Conservation (phyloP, 2,113 vertebrate genomes). For the Myotis yumanensis region DNA sequence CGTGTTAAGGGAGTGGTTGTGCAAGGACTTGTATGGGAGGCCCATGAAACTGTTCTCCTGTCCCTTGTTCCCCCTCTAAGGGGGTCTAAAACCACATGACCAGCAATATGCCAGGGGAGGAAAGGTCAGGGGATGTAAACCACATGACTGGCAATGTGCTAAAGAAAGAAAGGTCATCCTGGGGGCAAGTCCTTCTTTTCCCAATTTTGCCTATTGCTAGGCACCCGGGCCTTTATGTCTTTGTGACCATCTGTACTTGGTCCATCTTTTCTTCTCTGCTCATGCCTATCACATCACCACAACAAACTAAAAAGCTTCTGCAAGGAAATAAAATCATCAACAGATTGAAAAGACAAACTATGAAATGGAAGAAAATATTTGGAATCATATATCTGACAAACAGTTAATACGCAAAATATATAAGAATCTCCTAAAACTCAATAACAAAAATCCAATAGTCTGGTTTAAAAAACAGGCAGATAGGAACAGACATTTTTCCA, state of each 20-base stretch:
- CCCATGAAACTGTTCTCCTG: not conserved
- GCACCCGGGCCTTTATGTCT: not conserved
- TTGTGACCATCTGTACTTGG: not conserved
- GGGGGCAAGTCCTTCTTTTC: not conserved
- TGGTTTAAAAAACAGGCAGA: not conserved
- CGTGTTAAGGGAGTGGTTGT: not conserved
- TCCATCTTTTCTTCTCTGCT: not conserved
- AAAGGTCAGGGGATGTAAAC: not conserved
- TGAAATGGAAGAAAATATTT: not conserved
- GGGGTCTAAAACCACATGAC: not conserved
- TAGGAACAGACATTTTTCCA: not conserved
- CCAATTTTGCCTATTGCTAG: not conserved
- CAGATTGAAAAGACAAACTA: not conserved
- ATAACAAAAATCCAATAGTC: not conserved
- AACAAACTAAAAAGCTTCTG: not conserved
- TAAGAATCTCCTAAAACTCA: not conserved
- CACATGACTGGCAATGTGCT: not conserved
- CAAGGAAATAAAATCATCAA: not conserved
- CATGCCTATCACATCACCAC: not conserved
- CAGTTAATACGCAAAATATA: not conserved
- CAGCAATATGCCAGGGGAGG: not conserved
- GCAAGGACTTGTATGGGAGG: not conserved
- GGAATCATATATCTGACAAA: not conserved
- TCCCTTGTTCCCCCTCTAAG: not conserved
- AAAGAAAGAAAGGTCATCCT: not conserved